These are phyloP conservation scores for Argyresthia goedartella DNA, from an alignment of 2,888 invertebrate genomes.

Conservation along the genomic window DNA sequence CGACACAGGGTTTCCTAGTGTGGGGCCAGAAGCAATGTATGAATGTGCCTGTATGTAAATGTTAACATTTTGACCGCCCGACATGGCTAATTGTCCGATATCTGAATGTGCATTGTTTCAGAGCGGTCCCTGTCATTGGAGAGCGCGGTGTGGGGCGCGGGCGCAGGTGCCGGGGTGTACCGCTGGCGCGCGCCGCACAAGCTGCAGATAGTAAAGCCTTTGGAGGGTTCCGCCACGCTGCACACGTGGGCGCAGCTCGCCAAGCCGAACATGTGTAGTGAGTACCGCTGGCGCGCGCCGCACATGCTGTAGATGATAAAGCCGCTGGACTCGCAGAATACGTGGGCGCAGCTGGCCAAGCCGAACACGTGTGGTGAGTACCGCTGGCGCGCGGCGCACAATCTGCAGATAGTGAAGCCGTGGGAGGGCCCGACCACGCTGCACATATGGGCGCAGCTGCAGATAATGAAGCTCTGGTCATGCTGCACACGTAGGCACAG, in stretches of 20 bases:
- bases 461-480: no score
- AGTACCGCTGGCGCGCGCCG: no score
- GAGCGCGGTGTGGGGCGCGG: constrained; percentile 63
- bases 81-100: no score
- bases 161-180: constrained; percentile 41
- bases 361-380: no score
- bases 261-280: constrained; percentile 90
- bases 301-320: no score
- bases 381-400: constrained; percentile 86
- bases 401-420: constrained; percentile 92
- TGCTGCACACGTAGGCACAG: constrained; percentile 95
- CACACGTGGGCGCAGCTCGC: constrained; percentile 96
- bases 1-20: no score
- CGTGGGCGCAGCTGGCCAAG: constrained; percentile 50
- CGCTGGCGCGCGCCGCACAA: constrained; percentile 89
- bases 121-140: constrained; percentile 52
- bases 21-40: no score
- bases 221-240: constrained; percentile 93
- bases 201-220: constrained; percentile 90
- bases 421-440: constrained; percentile 94
- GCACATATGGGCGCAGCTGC: no score
- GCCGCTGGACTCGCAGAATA: no score
- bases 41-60: no score
- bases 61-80: no score
- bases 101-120: no score